A percentile compares a stretch with the other conserved stretches of the same genome.
phyloP scores from a whole-genome alignment of 2,888 invertebrate genomes.

The Cinara cedri region DNA sequence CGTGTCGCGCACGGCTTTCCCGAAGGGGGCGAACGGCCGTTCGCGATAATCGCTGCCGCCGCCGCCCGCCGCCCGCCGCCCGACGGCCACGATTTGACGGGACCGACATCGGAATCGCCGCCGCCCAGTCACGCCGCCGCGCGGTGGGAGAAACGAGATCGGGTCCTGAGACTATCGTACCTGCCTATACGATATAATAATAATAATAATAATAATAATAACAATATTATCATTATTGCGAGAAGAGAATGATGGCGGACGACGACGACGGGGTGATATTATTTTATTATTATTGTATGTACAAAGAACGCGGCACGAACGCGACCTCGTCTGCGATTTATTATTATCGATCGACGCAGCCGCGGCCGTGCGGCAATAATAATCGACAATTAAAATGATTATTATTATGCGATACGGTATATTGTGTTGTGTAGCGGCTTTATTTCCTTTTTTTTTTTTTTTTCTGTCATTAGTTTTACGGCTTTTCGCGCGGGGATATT shows the following conservation, averaged over 20 bases:
- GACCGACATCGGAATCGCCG: conserved; percentile 3
- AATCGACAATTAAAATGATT: conserved; percentile 30
- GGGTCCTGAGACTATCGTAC: not conserved
- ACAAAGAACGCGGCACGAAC: conserved; percentile 27
- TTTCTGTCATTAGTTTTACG: too few species aligned
- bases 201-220: too few species aligned
- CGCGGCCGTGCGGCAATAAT: too few species aligned
- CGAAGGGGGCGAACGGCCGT: not conserved
- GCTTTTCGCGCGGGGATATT: too few species aligned
- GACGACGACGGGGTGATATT: conserved; percentile 12
- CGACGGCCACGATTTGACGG: conserved; percentile 24
- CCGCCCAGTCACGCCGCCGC: conserved; percentile 13
- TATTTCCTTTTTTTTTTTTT: too few species aligned
- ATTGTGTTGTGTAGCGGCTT: too few species aligned
- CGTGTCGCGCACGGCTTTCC: not conserved
- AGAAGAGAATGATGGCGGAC: conserved; percentile 3
- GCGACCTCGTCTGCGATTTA: conserved; percentile 34
- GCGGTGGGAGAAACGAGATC: conserved; percentile 39
- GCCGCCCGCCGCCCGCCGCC: too few species aligned
- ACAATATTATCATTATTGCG: not conserved
- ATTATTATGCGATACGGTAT: conserved; percentile 10
- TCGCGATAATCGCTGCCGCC: not conserved
- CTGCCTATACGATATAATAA: too few species aligned
- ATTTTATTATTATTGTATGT: too few species aligned
- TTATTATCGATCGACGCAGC: conserved; percentile 15